Base-by-base conservation (phyloP, 2,797 vertebrate genomes). In the Austrolebias charrua region DNA sequence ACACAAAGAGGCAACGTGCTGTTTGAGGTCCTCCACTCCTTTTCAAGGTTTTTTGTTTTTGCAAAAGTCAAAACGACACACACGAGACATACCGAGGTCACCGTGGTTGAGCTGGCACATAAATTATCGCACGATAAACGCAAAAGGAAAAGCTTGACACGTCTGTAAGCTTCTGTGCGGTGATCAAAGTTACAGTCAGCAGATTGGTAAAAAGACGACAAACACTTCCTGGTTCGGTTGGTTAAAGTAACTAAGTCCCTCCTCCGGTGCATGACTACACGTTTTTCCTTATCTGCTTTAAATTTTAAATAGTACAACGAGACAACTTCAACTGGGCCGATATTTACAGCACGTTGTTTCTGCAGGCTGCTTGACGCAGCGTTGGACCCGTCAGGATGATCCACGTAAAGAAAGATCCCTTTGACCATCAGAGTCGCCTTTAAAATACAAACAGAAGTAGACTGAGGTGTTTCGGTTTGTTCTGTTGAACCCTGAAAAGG, bases 331-430 rank as follows among this genome's bases (percentile, higher is more conserved):
- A 48, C 49, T 15, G 42, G 54, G 56, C 38, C 7, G 47, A 65
- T 79, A 84, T 86, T 74, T 77, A 81, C 69, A 85, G 43, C 14
- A 63, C 15, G 4, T 0, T n/a, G 11, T 63, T 55, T 54, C 18
- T 54, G 45, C 61, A 47, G 24, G 71, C 19, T 52, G 20, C 20
- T 45, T 18, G 31, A 46, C 18, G 55, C 9, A n/a, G 45, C 15
- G 45, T 18, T 19, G 1, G 46, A 55, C 11, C 46, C 2, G 24
- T 24, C 24, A 24, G 24, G 3, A 24, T 24, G 24, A 24, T 24
- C 24, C 24, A 24, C 24, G 3, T 24, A 24, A 24, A 24, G 24
- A 24, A 24, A 24, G 24, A 24, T 24, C 40, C 44, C 16, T 50
- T 63, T 47, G 19, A 45, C n/a, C 33, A 43, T 40, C 45, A 18